Conservation (phyloP, 2,113 vertebrate species). For the Podarcis raffonei region DNA sequence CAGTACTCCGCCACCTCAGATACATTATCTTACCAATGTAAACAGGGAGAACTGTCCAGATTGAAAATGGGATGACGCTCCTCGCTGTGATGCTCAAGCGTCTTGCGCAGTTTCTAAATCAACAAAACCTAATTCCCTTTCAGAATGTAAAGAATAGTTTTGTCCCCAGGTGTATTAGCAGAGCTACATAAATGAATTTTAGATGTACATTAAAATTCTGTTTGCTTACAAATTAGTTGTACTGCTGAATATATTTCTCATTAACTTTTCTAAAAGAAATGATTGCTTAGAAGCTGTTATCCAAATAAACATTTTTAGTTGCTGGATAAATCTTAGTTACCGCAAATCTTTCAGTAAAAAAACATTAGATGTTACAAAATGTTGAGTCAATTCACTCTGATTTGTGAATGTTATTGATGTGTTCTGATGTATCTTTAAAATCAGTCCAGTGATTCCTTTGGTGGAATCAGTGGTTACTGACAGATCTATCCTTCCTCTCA, state of each 20-base stretch:
- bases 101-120: not conserved
- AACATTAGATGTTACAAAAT: not conserved
- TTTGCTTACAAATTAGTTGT: not conserved
- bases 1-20: not conserved
- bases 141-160: not conserved
- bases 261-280: not conserved
- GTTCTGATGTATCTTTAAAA: not conserved
- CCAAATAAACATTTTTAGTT: not conserved
- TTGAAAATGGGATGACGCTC: not conserved
- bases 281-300: not conserved
- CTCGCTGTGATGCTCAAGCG: not conserved
- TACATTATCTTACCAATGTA: not conserved
- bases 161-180: not conserved
- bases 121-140: not conserved
- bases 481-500: not conserved
- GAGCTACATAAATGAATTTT: slow-evolving; percentile 12
- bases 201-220: not conserved
- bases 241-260: not conserved
- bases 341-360: not conserved
- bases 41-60: not conserved
- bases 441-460: not conserved
- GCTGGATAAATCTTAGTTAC: not conserved
- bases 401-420: not conserved
- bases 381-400: not conserved
- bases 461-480: not conserved